phyloP scores from a whole-genome alignment of 2,113 vertebrate species.

The Nycticryphes semicollaris region DNA sequence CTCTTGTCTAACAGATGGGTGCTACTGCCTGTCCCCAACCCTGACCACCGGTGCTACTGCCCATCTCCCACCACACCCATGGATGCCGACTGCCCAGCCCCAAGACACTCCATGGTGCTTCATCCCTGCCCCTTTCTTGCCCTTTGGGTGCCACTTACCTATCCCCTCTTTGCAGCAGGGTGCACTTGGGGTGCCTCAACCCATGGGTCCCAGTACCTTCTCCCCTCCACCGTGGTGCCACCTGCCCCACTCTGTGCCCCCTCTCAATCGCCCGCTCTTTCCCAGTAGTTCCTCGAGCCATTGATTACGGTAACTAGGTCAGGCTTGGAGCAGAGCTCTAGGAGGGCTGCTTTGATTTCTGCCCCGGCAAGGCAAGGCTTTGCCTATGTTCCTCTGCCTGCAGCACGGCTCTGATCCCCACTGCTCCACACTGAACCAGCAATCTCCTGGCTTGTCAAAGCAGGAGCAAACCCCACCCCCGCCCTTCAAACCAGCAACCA shows the following conservation, averaged over 20 bases:
- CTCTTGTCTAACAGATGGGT: not conserved
- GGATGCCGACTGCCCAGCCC: not conserved
- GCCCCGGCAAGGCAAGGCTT: not conserved
- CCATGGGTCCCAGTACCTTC: not conserved
- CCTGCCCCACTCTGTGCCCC: rapidly evolving
- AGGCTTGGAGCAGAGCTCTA: not conserved
- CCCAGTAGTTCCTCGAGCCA: not conserved
- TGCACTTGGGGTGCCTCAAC: not conserved
- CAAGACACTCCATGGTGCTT: rapidly evolving
- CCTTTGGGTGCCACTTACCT: not conserved
- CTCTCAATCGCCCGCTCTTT: not conserved
- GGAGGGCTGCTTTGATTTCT: conserved; percentile 14
- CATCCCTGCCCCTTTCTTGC: not conserved
- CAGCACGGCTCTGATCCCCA: not conserved
- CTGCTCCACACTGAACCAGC: rapidly evolving
- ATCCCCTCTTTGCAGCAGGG: not conserved
- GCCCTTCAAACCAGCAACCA: not conserved
- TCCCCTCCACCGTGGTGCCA: rapidly evolving
- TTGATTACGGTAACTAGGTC: not conserved
- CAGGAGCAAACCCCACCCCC: not conserved
- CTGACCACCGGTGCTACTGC: not conserved
- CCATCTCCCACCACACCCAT: not conserved
- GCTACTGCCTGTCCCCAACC: not conserved
- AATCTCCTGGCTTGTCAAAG: not conserved
- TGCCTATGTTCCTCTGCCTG: not conserved